These are phyloP conservation scores for Listronotus oregonensis DNA, from an alignment of 1,140 invertebrate genomes.

Conservation along the genomic window DNA sequence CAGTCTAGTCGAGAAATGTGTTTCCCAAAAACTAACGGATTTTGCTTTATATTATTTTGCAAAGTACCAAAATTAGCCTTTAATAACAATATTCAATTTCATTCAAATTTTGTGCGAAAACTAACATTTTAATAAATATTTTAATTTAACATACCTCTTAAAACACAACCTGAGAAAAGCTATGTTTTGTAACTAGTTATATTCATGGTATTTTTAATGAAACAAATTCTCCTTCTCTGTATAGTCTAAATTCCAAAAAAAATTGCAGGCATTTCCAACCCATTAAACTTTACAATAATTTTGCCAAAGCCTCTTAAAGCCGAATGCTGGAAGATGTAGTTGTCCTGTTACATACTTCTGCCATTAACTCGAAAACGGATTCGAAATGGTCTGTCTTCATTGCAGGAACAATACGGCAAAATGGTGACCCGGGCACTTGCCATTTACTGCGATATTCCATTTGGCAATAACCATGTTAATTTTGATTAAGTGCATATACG, in stretches of 20 bases:
- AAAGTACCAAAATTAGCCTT: too few relatives aligned
- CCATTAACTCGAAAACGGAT: slow-evolving; percentile 25
- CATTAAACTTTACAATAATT: slow-evolving; percentile 27
- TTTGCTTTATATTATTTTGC: too few relatives aligned
- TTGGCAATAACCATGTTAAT: not conserved
- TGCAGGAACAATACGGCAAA: slow-evolving; percentile 18
- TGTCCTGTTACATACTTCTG: slow-evolving; percentile 28
- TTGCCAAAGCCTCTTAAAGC: slow-evolving; percentile 25
- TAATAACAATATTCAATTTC: too few relatives aligned
- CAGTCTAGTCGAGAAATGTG: too few relatives aligned
- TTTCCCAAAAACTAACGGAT: too few relatives aligned
- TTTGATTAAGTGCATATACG: too few relatives aligned
- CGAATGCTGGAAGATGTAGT: slow-evolving; percentile 28
- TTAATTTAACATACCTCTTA: too few relatives aligned
- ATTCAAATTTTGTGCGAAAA: too few relatives aligned
- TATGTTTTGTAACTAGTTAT: too few relatives aligned
- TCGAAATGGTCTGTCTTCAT: not conserved
- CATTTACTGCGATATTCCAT: slow-evolving; percentile 19
- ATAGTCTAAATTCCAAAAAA: slow-evolving; percentile 19
- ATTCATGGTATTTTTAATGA: slow-evolving; percentile 18
- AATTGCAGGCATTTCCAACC: slow-evolving; percentile 24
- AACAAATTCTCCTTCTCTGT: slow-evolving; percentile 7
- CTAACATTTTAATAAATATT: too few relatives aligned
- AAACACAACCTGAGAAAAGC: too few relatives aligned
- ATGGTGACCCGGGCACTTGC: not conserved